phyloP scores from a whole-genome alignment of 2,797 vertebrate species.

The Hydrolagus colliei region DNA sequence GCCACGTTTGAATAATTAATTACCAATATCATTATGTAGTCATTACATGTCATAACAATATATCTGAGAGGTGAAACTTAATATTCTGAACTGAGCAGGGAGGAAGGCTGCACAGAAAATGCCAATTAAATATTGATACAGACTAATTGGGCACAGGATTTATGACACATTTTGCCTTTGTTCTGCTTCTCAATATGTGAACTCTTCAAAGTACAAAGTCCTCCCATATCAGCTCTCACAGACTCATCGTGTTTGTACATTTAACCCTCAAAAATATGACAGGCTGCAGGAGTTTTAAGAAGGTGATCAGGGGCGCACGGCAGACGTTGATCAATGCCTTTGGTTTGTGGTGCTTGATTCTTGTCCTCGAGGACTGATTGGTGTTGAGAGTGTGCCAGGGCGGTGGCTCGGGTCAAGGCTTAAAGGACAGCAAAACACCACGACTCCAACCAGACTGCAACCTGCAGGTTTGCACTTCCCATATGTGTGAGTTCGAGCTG shows the following conservation, averaged over 20 bases:
- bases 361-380: not conserved
- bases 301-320: not conserved
- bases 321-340: conserved; percentile 18
- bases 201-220: conserved; percentile 31
- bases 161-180: conserved; percentile 59
- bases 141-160: conserved; percentile 96
- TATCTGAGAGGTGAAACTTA: conserved; percentile 65
- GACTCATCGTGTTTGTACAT: conserved; percentile 31
- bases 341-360: conserved; percentile 1
- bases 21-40: conserved; percentile 89
- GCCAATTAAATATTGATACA: conserved; percentile 86
- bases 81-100: conserved; percentile 38
- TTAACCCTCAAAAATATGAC: conserved; percentile 32
- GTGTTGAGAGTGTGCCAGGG: conserved; percentile 1
- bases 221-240: conserved; percentile 31
- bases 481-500: not conserved
- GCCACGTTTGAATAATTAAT: conserved; percentile 82
- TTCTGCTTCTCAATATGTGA: conserved; percentile 41
- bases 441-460: conserved; percentile 13
- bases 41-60: conserved; percentile 87
- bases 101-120: conserved; percentile 54
- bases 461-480: not conserved
- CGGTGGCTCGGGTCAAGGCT: not conserved
- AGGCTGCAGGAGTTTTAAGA: conserved; percentile 24
- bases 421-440: not conserved